phyloP scores from a whole-genome alignment of 2,113 vertebrate species.

The Sterrhoptilus dennistouni region DNA sequence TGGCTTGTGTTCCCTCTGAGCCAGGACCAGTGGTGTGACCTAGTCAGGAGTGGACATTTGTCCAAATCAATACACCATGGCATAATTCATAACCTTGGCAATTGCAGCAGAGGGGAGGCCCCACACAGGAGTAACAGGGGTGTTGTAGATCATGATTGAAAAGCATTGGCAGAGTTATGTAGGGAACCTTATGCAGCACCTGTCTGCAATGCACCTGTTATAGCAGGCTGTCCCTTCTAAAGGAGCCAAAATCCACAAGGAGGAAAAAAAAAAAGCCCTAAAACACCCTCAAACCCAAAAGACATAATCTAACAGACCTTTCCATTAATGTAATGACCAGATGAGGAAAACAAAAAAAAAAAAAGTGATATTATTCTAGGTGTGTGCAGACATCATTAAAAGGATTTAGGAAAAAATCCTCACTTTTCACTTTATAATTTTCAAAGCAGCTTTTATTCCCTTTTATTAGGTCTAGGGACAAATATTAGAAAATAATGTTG shows the following conservation, averaged over 20 bases:
- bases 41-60: conserved; percentile 18
- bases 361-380: background rate
- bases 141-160: conserved; percentile 22
- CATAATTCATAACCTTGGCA: conserved; percentile 20
- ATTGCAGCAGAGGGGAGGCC: background rate
- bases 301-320: background rate
- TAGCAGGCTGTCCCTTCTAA: conserved; percentile 40
- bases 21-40: background rate
- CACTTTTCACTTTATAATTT: background rate
- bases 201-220: conserved; percentile 58
- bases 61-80: background rate
- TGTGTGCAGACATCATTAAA: background rate
- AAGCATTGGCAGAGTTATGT: conserved; percentile 34
- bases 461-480: background rate
- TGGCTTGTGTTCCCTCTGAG: background rate
- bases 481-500: background rate
- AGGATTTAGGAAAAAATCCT: background rate
- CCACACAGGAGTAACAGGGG: background rate
- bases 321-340: background rate
- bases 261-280: background rate
- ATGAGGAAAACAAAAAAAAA: background rate
- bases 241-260: conserved; percentile 9
- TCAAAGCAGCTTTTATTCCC: background rate
- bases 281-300: background rate
- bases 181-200: conserved; percentile 45